These are phyloP conservation scores for Meriones psammophilus DNA, from an alignment of 2,797 vertebrate species.

Conservation along the genomic window DNA sequence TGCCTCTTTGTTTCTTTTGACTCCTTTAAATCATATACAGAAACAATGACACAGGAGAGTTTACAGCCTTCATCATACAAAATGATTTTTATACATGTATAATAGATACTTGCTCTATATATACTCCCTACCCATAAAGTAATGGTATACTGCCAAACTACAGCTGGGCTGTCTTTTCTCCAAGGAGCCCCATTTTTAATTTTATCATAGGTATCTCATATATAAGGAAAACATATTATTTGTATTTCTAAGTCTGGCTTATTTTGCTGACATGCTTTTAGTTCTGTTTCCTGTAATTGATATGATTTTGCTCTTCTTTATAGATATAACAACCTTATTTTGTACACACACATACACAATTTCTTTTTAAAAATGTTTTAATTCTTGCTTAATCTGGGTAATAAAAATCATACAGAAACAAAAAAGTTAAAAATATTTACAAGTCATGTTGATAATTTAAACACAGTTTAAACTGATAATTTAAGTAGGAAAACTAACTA, in stretches of 20 bases:
- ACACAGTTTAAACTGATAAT: conserved; percentile 16
- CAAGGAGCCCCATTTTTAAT: background rate
- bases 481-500: conserved; percentile 55
- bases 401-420: conserved; percentile 17
- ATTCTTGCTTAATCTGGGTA: conserved; percentile 38
- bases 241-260: background rate
- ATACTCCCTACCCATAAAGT: background rate
- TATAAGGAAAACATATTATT: background rate
- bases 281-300: background rate
- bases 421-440: conserved; percentile 48
- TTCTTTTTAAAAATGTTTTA: background rate
- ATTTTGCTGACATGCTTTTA: background rate
- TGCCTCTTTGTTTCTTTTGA: background rate
- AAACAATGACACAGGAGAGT: background rate
- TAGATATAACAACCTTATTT: background rate
- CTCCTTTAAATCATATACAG: background rate
- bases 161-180: background rate
- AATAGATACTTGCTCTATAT: background rate
- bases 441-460: conserved; percentile 44
- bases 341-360: background rate
- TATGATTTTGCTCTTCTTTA: background rate
- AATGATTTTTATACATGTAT: background rate
- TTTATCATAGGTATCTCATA: background rate
- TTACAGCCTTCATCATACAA: background rate
- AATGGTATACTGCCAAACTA: background rate